Percentiles rank a stretch among this genome's conserved stretches.
These are phyloP conservation scores for Clarias batrachus DNA, from an alignment of 2,113 vertebrate genomes.

Conservation along the genomic window DNA sequence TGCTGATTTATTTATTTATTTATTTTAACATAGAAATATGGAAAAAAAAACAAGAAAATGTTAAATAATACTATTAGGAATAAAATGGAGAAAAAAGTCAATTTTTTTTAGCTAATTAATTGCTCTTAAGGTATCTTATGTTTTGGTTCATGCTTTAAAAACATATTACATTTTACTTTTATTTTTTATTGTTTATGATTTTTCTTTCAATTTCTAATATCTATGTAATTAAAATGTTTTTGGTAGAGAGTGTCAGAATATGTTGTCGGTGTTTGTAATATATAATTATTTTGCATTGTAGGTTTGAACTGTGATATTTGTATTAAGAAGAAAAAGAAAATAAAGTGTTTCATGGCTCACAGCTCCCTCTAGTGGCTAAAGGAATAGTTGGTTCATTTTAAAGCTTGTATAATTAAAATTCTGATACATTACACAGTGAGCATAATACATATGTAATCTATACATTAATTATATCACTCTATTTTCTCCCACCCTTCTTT, in stretches of 20 bases:
- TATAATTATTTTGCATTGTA: not conserved
- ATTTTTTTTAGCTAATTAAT: not conserved
- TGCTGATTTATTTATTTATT: not conserved
- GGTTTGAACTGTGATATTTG: not conserved
- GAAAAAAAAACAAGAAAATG: not conserved
- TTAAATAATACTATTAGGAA: not conserved
- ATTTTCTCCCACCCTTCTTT: constrained; percentile 11
- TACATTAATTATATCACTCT: not conserved
- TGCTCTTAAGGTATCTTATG: not conserved
- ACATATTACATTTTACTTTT: not conserved
- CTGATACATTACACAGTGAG: not conserved
- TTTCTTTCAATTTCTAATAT: not conserved
- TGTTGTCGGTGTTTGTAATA: not conserved
- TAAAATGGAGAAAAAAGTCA: not conserved
- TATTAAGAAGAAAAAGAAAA: not conserved
- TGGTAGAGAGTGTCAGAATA: not conserved
- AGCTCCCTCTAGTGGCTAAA: constrained; percentile 20
- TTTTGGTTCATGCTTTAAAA: not conserved
- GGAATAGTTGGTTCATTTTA: not conserved
- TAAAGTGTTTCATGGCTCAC: not conserved
- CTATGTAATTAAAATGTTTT: not conserved
- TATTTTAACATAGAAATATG: not conserved
- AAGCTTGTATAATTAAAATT: not conserved
- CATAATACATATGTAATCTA: not conserved
- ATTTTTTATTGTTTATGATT: not conserved